Evolutionary conservation across 2,797 vertebrate species (phyloP).

Genomic region (Micromesistius poutassou): DNA sequence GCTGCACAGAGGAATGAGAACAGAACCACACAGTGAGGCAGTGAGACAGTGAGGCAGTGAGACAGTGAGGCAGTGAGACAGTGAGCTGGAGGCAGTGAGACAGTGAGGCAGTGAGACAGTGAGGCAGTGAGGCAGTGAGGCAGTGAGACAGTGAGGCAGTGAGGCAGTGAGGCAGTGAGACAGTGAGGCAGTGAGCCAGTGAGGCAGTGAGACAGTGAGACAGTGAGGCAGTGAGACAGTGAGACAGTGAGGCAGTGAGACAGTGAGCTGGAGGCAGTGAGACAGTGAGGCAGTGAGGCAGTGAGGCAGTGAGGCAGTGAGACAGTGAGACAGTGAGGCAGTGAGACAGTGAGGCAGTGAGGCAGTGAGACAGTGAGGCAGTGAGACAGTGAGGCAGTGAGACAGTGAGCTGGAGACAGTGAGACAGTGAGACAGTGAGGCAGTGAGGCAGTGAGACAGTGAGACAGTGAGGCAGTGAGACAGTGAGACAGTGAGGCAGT

Average conservation of each 20-base stretch:
- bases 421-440: too few relatives aligned
- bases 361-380: too few relatives aligned
- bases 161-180: too few relatives aligned
- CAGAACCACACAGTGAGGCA: not conserved
- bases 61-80: too few relatives aligned
- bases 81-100: not conserved
- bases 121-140: not conserved
- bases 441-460: not conserved
- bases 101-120: too few relatives aligned
- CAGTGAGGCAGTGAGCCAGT: not conserved
- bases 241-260: too few relatives aligned
- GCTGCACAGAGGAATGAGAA: constrained; percentile 15
- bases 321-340: too few relatives aligned
- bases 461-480: not conserved
- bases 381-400: not conserved
- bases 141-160: not conserved
- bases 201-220: too few relatives aligned
- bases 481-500: too few relatives aligned
- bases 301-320: not conserved
- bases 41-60: not conserved
- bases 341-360: not conserved
- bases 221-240: not conserved
- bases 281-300: too few relatives aligned
- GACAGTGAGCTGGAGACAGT: not conserved
- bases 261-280: not conserved